Conservation (phyloP, 2,888 invertebrate species). For the Lasioglossum lativentre region DNA sequence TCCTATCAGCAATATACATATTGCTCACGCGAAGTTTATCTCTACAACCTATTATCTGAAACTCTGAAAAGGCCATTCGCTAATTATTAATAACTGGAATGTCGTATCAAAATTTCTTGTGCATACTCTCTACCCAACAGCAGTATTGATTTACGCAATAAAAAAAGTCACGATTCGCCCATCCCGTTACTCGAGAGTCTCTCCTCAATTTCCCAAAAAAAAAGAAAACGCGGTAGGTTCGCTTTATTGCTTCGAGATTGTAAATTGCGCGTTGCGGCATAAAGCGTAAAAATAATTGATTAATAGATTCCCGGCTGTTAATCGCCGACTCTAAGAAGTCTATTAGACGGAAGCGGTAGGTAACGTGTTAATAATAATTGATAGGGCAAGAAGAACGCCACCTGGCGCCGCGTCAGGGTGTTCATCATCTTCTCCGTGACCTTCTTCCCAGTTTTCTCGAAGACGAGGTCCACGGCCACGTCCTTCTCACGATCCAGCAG, state of each 20-base stretch:
- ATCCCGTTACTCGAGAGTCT: not conserved
- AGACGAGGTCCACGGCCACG: constrained; percentile 68
- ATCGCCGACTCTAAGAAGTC: not conserved
- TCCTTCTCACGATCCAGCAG: constrained; percentile 62
- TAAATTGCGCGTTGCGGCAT: not conserved
- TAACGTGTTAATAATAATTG: not conserved
- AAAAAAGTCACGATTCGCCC: not conserved
- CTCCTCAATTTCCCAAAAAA: not conserved
- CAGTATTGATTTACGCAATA: not conserved
- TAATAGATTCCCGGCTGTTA: constrained; percentile 6
- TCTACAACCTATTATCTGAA: no score
- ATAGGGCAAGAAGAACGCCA: constrained; percentile 22
- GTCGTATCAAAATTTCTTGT: not conserved
- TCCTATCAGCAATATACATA: no score
- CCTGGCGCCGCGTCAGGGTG: constrained; percentile 71
- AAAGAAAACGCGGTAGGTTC: not conserved
- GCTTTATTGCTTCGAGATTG: not conserved
- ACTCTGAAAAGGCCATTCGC: no score
- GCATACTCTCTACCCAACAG: not conserved
- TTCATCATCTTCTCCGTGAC: constrained; percentile 68
- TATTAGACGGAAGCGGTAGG: not conserved
- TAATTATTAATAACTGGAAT: not conserved
- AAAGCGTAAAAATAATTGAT: not conserved
- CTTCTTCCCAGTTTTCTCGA: constrained; percentile 68
- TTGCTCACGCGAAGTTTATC: no score